phyloP scores from a whole-genome alignment of 1,140 invertebrate genomes.

The Meteorus sp. region DNA sequence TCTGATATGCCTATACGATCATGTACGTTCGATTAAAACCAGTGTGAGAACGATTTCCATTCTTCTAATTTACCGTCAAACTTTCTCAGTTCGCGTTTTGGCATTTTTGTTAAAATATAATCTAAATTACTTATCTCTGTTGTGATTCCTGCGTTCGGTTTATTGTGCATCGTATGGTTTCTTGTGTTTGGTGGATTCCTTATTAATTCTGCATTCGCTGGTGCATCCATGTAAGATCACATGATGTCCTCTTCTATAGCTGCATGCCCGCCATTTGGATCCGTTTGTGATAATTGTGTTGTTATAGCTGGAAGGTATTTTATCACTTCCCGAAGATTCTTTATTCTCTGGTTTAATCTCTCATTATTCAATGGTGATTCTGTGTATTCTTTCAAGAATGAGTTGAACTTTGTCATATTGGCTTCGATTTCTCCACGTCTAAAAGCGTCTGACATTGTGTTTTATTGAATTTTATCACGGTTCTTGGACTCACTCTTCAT shows the following conservation, averaged over 20 bases:
- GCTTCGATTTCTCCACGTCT: too few relatives aligned
- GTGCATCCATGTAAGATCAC: background rate
- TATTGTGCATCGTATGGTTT: background rate
- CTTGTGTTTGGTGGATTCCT: background rate
- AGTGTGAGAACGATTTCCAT: background rate
- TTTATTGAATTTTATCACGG: too few relatives aligned
- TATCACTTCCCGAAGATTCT: too few relatives aligned
- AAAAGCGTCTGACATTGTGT: too few relatives aligned
- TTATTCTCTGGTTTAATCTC: too few relatives aligned
- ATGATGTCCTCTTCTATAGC: background rate
- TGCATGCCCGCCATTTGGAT: background rate
- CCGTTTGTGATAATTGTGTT: too few relatives aligned
- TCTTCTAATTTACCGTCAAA: slow-evolving; percentile 10
- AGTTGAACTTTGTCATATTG: too few relatives aligned
- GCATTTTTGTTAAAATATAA: slow-evolving; percentile 1
- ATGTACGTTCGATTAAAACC: background rate
- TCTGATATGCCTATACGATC: slow-evolving; percentile 8
- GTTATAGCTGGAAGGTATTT: too few relatives aligned
- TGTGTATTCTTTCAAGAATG: too few relatives aligned
- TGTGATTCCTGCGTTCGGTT: too few relatives aligned
- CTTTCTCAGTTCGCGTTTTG: slow-evolving; percentile 5
- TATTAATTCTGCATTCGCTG: background rate
- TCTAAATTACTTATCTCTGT: background rate
- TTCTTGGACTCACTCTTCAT: too few relatives aligned
- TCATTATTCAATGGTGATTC: too few relatives aligned